Evolutionary conservation across 2,888 invertebrate genomes (phyloP).

Genomic region (Xanthia togata): DNA sequence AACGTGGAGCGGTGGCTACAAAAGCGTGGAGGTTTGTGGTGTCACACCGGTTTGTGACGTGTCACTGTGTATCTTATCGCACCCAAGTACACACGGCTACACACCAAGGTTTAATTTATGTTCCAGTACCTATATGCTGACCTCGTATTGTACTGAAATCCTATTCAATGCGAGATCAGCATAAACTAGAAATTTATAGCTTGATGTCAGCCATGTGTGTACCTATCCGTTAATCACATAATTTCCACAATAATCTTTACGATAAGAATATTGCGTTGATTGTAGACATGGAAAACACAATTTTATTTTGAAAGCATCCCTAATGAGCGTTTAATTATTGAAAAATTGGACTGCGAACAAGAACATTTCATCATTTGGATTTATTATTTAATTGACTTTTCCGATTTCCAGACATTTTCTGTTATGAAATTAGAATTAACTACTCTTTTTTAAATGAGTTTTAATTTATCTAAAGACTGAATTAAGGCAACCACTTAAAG

Average conservation of each 20-base stretch:
- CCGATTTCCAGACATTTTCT: background rate
- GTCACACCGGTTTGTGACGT: too few relatives aligned
- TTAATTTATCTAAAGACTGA: too few relatives aligned
- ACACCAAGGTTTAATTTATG: too few relatives aligned
- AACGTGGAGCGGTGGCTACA: too few relatives aligned
- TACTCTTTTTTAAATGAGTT: background rate
- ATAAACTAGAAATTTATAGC: too few relatives aligned
- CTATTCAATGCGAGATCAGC: too few relatives aligned
- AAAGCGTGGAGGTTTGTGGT: too few relatives aligned
- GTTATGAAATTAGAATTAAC: background rate
- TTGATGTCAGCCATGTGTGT: too few relatives aligned
- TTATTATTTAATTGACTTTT: background rate
- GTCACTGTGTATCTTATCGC: background rate
- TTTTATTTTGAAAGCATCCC: conserved; percentile 35
- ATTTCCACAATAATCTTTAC: conserved; percentile 14
- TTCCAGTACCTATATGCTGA: too few relatives aligned
- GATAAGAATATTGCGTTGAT: conserved; percentile 1
- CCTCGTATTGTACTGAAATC: too few relatives aligned
- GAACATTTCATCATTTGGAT: background rate
- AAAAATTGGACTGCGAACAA: background rate
- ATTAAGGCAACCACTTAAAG: background rate
- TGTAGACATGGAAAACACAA: background rate
- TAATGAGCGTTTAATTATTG: conserved; percentile 38
- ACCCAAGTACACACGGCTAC: background rate
- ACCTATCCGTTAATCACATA: background rate